Percentiles rank a stretch among this genome's conserved stretches.
Evolutionary conservation across 2,797 vertebrate species (phyloP).

Genomic region (Siniperca scherzeri): DNA sequence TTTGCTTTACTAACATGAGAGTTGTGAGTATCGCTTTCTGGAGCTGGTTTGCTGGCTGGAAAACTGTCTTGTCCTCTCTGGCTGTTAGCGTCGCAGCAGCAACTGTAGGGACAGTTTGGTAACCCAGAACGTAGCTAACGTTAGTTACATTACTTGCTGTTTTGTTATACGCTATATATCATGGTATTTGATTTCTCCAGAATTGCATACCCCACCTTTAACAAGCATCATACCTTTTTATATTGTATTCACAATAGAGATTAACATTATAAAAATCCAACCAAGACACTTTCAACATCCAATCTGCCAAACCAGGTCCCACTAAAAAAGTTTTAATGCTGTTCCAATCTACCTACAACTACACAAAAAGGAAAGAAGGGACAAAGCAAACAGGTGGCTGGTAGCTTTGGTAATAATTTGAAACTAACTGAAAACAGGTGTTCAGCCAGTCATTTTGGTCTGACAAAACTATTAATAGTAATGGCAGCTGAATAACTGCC

Average conservation of each 20-base stretch:
- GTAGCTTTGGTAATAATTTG: neutral
- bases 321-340: neutral
- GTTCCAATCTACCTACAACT: neutral
- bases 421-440: constrained; percentile 37
- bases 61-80: no score
- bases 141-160: no score
- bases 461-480: constrained; percentile 37
- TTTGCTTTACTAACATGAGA: no score
- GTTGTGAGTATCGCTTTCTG: no score
- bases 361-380: neutral
- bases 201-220: no score
- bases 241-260: neutral
- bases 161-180: no score
- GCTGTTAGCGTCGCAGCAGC: no score
- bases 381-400: constrained; percentile 22
- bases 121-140: no score
- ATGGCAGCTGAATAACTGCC: constrained; percentile 22
- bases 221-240: neutral
- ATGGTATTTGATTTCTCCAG: no score
- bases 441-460: constrained; percentile 4
- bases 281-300: neutral
- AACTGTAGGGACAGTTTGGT: no score
- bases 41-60: no score
- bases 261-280: neutral
- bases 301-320: neutral